Conservation (phyloP, 2,888 invertebrate species). For the Meteorus cinctellus region DNA sequence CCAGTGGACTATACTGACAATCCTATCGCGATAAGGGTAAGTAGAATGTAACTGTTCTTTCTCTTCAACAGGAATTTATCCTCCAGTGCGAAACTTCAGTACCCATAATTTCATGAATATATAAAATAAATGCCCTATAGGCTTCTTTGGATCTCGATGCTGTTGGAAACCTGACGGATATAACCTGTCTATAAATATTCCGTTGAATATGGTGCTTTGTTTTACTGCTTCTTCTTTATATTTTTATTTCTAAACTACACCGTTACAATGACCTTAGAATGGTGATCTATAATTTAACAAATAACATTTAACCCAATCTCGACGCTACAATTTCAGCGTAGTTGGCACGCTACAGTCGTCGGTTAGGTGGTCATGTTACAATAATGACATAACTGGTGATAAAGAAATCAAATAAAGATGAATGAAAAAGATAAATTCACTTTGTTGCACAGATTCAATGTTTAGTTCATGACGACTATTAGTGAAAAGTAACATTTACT, state of each 20-base stretch:
- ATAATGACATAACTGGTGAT: neutral
- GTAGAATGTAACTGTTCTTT: slow-evolving; percentile 66
- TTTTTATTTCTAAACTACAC: neutral
- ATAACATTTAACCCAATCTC: slow-evolving; percentile 28
- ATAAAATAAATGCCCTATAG: slow-evolving; percentile 24
- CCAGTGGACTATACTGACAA: slow-evolving; percentile 91
- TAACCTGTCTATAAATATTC: slow-evolving; percentile 1
- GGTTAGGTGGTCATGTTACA: neutral
- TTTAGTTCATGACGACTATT: too few species aligned
- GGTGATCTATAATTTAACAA: slow-evolving; percentile 25
- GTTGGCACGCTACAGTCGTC: neutral
- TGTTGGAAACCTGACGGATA: slow-evolving; percentile 37
- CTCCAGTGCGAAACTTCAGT: slow-evolving; percentile 18
- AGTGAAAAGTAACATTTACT: neutral
- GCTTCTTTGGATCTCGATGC: slow-evolving; percentile 34
- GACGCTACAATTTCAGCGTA: slow-evolving; percentile 30
- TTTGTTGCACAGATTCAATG: too few species aligned
- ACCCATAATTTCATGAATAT: slow-evolving; percentile 7
- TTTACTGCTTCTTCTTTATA: slow-evolving; percentile 26
- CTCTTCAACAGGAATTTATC: slow-evolving; percentile 43
- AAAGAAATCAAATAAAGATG: neutral
- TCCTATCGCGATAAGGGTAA: slow-evolving; percentile 89
- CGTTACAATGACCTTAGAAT: slow-evolving; percentile 5
- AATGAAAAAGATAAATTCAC: too few species aligned
- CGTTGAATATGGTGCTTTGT: slow-evolving; percentile 39